These are phyloP conservation scores for Allophyes oxyacanthae DNA, from an alignment of 2,888 invertebrate species.

Conservation along the genomic window DNA sequence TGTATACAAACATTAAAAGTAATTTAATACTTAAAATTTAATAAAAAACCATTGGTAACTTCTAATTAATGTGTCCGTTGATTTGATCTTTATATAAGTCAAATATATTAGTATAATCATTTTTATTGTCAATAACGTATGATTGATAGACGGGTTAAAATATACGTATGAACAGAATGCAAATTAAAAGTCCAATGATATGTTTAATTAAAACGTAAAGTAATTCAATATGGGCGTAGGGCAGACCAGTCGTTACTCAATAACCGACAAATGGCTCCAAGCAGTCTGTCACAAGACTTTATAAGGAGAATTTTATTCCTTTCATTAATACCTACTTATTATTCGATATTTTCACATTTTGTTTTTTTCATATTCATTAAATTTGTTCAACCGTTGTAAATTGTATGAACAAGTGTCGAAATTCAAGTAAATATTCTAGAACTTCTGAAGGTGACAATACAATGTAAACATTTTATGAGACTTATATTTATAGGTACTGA, in stretches of 20 bases:
- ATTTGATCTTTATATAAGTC: conserved; percentile 43
- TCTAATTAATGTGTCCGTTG: conserved; percentile 41
- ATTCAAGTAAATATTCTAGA: conserved; percentile 28
- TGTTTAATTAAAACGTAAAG: conserved; percentile 55
- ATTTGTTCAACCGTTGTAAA: conserved; percentile 27
- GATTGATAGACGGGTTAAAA: conserved; percentile 56
- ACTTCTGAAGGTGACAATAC: conserved; percentile 40
- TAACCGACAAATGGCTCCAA: conserved; percentile 59
- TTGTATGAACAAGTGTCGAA: conserved; percentile 38
- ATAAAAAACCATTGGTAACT: conserved; percentile 31
- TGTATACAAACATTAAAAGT: too few relatives aligned
- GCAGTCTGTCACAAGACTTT: conserved; percentile 61
- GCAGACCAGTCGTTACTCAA: conserved; percentile 48
- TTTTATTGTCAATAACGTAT: conserved; percentile 55
- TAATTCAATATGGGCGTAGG: conserved; percentile 56
- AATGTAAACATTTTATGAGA: conserved; percentile 20
- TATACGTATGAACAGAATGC: conserved; percentile 56
- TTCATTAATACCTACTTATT: conserved; percentile 32
- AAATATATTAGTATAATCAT: conserved; percentile 47
- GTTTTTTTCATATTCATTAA: conserved; percentile 27
- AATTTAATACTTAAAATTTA: too few relatives aligned
- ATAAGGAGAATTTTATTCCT: conserved; percentile 46
- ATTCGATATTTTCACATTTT: conserved; percentile 31
- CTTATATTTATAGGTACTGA: neutral
- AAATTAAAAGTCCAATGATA: conserved; percentile 52